A percentile compares a stretch with the other conserved stretches of the same genome.
Conservation (phyloP, 2,797 vertebrate species). For the Sphaeramia orbicularis region DNA sequence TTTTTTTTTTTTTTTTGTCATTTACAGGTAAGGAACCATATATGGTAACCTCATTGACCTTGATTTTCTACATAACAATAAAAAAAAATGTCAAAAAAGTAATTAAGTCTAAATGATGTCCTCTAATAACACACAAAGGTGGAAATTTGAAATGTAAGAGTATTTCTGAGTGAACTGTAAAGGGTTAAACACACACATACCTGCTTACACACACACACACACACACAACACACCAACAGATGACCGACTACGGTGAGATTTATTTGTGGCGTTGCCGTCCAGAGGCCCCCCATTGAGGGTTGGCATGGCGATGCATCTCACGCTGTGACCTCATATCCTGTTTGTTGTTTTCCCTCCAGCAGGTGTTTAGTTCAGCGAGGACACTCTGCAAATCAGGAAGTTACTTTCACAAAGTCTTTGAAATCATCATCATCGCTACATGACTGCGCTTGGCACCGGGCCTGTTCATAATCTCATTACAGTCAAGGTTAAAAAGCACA, state of each 20-base stretch:
- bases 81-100: too few species aligned
- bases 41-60: too few species aligned
- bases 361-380: constrained; percentile 38
- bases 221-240: constrained; percentile 10
- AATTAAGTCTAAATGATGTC: too few species aligned
- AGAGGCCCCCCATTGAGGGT: constrained; percentile 52
- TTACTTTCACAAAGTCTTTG: constrained; percentile 62
- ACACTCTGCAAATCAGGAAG: constrained; percentile 14
- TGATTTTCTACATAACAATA: too few species aligned
- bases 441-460: constrained; percentile 17
- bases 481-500: constrained; percentile 38
- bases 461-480: constrained; percentile 30
- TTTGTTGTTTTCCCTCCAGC: constrained; percentile 35
- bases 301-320: constrained; percentile 52
- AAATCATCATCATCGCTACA: not conserved
- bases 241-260: constrained; percentile 62
- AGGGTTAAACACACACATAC: not conserved
- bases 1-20: too few species aligned
- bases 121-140: too few species aligned
- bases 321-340: constrained; percentile 73
- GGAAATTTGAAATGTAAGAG: too few species aligned
- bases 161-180: too few species aligned
- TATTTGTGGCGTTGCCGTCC: constrained; percentile 48
- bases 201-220: not conserved
- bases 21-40: too few species aligned